Evolutionary conservation across 2,113 vertebrate genomes (phyloP).

Genomic region (Xiphias gladius): DNA sequence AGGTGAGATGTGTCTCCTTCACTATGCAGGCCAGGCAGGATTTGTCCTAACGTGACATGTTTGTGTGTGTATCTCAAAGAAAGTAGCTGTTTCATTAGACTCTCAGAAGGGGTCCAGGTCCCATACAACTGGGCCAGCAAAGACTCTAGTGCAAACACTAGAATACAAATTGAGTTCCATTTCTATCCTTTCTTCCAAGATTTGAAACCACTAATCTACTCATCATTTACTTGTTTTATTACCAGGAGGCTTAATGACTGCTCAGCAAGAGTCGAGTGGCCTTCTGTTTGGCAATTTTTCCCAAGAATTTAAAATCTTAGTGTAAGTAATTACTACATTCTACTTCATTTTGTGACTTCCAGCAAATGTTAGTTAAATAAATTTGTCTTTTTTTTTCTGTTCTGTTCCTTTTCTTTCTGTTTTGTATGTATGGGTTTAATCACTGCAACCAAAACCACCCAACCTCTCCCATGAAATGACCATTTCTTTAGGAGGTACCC

Average conservation of each 20-base stretch:
- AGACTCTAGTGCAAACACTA: slow-evolving; percentile 58
- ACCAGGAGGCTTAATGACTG: slow-evolving; percentile 32
- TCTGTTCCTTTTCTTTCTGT: not conserved
- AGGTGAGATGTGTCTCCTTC: not conserved
- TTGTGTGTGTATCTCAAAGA: slow-evolving; percentile 37
- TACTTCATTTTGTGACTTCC: slow-evolving; percentile 3
- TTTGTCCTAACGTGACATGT: slow-evolving; percentile 18
- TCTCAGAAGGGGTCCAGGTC: slow-evolving; percentile 70
- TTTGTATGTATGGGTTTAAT: not conserved
- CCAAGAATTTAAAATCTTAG: slow-evolving; percentile 20
- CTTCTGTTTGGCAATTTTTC: slow-evolving; percentile 23
- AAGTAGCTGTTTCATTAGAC: slow-evolving; percentile 82
- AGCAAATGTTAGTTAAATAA: not conserved
- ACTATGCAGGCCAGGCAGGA: not conserved
- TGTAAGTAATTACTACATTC: not conserved
- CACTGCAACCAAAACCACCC: not conserved
- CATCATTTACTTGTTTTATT: slow-evolving; percentile 31
- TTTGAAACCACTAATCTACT: slow-evolving; percentile 45
- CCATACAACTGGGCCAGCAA: slow-evolving; percentile 65
- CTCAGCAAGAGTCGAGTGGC: slow-evolving; percentile 31
- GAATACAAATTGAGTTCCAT: slow-evolving; percentile 47
- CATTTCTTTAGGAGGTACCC: not conserved
- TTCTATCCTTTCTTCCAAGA: slow-evolving; percentile 17
- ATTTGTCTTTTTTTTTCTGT: not conserved
- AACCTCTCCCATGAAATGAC: not conserved